Percentiles rank a stretch among this genome's conserved stretches.
Conservation (phyloP, 2,797 vertebrate species). For the Aeoliscus strigatus region DNA sequence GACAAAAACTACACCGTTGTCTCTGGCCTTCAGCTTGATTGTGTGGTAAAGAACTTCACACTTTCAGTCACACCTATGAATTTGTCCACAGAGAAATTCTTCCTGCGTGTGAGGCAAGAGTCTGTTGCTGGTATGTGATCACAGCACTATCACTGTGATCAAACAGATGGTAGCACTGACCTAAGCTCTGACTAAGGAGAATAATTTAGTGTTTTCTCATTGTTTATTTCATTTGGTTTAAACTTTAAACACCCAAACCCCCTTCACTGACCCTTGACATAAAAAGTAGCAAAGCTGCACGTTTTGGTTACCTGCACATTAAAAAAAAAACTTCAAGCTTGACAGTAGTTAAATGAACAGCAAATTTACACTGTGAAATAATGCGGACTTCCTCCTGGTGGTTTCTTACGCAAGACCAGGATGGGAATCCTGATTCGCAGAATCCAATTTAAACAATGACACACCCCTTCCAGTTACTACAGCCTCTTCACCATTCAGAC, state of each 20-base stretch:
- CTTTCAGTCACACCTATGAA: no score
- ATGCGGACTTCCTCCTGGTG: not conserved
- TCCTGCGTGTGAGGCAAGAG: no score
- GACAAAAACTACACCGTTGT: conserved; percentile 7
- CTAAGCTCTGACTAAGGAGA: conserved; percentile 24
- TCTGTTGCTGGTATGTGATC: no score
- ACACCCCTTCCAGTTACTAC: no score
- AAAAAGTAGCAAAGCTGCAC: no score
- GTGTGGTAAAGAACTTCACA: no score
- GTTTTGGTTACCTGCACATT: not conserved
- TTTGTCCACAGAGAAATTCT: no score
- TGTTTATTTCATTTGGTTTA: conserved; percentile 12
- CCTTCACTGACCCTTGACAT: conserved; percentile 6
- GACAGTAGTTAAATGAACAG: not conserved
- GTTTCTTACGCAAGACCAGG: conserved; percentile 29
- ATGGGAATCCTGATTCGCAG: conserved; percentile 23
- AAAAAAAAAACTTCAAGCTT: not conserved
- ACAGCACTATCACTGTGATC: no score
- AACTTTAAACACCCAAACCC: conserved; percentile 13
- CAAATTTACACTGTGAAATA: conserved; percentile 8
- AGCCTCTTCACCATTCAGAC: not conserved
- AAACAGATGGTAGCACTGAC: not conserved
- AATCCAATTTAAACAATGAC: conserved; percentile 12
- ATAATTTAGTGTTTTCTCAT: conserved; percentile 2
- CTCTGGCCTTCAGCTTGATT: conserved; percentile 2